Base-by-base conservation (phyloP, 2,113 vertebrate species). In the Neotoma lepida region DNA sequence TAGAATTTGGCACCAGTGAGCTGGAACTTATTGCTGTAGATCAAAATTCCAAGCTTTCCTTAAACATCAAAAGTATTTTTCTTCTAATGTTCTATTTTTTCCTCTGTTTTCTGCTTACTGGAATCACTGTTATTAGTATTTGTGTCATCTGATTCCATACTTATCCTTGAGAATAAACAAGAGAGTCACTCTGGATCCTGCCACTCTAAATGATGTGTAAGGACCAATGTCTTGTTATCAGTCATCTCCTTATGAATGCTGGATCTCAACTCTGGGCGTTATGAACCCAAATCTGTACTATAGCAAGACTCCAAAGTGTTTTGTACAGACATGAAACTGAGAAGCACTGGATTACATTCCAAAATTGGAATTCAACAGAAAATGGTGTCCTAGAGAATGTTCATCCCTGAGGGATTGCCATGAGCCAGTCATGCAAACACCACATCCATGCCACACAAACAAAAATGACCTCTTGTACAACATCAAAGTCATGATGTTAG, bases 131-230 rank as follows among this genome's bases (percentile, higher is more conserved):
- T 66, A 6, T 13, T 35, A 13, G 1, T 33, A 78, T 63, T 61
- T 4, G 1, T 14, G 2, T 22, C 2, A 1, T 49, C 2, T 44
- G 35, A 58, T 64, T 66, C 13, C 0, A 22, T 1, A 74, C 22
- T 44, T 3, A 17, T 1, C 2, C 8, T 66, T 15, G 26, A 30
- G 2, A 71, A 28, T 56, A 56, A 71, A n/a, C 8, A 33, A 14
- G 35, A 9, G 1, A 1, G 1, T 78, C 13, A 30, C n/a, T 68
- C 41, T 54, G 35, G 46, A 76, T 39, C 14, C 24, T 71, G 54
- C 2, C 22, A 39, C 28, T 80, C 56, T 74, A 58, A 51, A 28
- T 33, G 7, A 76, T 33, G 6, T n/a, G 33, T 41, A 0, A 41
- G 26, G 28, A 33, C 22, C 33, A 39, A 18, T 4, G 20, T 13